These are phyloP conservation scores for Prosapia bicincta DNA, from an alignment of 2,888 invertebrate species.

Conservation along the genomic window DNA sequence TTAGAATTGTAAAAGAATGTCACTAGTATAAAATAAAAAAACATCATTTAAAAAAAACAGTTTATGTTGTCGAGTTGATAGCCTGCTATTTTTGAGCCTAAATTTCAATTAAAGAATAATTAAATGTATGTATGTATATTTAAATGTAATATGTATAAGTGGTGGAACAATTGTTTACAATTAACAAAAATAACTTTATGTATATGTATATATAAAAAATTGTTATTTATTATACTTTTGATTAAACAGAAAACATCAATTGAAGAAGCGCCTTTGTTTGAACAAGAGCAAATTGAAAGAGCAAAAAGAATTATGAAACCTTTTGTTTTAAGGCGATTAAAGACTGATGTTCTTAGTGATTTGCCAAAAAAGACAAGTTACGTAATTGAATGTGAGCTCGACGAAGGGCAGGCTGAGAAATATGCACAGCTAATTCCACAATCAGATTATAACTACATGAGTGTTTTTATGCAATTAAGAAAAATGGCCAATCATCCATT, in stretches of 20 bases:
- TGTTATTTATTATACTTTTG: no score
- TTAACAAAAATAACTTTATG: no score
- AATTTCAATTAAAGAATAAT: no score
- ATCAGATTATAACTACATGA: constrained; percentile 60
- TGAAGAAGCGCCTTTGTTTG: constrained; percentile 62
- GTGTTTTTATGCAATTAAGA: constrained; percentile 90
- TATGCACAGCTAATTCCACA: constrained; percentile 61
- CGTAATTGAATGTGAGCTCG: constrained; percentile 65
- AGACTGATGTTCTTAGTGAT: constrained; percentile 77
- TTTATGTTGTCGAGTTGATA: no score
- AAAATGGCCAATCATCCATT: constrained; percentile 94
- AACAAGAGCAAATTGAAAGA: constrained; percentile 83
- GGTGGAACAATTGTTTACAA: no score
- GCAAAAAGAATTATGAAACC: constrained; percentile 96
- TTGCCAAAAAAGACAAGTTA: constrained; percentile 79
- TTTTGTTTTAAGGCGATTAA: constrained; percentile 84
- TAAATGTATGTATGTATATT: no score
- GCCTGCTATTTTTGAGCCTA: no score
- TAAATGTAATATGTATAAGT: no score
- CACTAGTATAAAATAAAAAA: no score
- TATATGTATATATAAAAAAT: no score
- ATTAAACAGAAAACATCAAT: constrained; percentile 29
- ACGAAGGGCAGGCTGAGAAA: constrained; percentile 64
- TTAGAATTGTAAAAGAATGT: no score
- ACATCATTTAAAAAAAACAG: no score